Evolutionary conservation across 2,113 vertebrate genomes (phyloP).

Genomic region (Eclectus roratus): DNA sequence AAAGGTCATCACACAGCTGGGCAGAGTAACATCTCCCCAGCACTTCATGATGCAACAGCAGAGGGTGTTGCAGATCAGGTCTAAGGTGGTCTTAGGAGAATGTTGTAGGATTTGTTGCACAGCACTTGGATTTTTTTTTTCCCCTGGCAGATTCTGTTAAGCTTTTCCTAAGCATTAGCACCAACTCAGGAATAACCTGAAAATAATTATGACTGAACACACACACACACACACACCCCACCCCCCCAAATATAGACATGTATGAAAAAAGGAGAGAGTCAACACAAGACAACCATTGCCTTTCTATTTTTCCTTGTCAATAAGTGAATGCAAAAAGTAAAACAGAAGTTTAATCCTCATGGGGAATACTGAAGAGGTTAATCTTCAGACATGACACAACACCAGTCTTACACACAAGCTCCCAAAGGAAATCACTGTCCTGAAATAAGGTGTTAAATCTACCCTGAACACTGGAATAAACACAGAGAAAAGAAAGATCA

Average conservation of each 20-base stretch:
- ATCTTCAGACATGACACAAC: not conserved
- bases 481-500: not conserved
- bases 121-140: not conserved
- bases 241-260: accelerated
- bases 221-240: too few species aligned
- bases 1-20: not conserved
- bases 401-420: not conserved
- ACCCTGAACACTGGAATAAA: not conserved
- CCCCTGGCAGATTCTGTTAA: not conserved
- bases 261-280: not conserved
- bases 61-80: constrained; percentile 50
- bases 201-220: not conserved
- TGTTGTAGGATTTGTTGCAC: not conserved
- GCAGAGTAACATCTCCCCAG: not conserved
- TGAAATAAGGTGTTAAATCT: not conserved
- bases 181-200: not conserved
- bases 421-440: not conserved
- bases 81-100: not conserved
- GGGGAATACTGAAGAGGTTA: not conserved
- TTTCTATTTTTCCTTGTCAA: not conserved
- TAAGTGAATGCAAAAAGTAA: not conserved
- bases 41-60: constrained; percentile 9
- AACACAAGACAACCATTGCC: not conserved
- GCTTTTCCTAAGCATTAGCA: not conserved
- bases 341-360: not conserved